Percentiles rank a stretch among this genome's conserved stretches.
These are phyloP conservation scores for Corythornis madagascariensis DNA, from an alignment of 2,113 vertebrate genomes.

Conservation along the genomic window DNA sequence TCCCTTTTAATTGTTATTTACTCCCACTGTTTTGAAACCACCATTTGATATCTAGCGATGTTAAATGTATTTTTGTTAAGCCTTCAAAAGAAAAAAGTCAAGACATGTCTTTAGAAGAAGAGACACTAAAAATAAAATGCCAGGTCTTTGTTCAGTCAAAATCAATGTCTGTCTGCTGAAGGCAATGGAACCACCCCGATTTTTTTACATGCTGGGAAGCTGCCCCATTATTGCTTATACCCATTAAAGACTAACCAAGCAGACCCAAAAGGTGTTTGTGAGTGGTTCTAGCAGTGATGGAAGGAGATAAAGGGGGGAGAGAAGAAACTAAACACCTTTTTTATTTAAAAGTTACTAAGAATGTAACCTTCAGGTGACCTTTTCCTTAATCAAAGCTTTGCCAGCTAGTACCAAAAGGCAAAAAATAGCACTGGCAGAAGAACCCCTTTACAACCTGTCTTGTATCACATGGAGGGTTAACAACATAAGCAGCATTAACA, in stretches of 20 bases:
- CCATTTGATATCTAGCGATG: background rate
- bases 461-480: background rate
- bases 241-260: background rate
- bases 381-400: background rate
- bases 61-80: background rate
- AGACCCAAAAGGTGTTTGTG: background rate
- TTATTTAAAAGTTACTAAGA: background rate
- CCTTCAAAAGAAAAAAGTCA: background rate
- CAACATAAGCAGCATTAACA: slow-evolving; percentile 14
- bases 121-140: background rate
- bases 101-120: background rate
- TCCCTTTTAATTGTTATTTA: slow-evolving; percentile 32
- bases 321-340: background rate
- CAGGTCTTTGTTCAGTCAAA: background rate
- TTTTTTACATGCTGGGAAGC: background rate
- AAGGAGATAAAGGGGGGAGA: background rate
- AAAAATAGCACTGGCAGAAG: background rate
- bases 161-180: background rate
- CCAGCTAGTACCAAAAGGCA: background rate
- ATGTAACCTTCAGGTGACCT: background rate
- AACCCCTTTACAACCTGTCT: background rate
- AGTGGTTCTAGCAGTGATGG: background rate
- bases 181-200: background rate
- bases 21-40: slow-evolving; percentile 24
- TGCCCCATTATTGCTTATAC: background rate